Evolutionary conservation across 1,140 invertebrate genomes (phyloP).

Genomic region (Atta texana): DNA sequence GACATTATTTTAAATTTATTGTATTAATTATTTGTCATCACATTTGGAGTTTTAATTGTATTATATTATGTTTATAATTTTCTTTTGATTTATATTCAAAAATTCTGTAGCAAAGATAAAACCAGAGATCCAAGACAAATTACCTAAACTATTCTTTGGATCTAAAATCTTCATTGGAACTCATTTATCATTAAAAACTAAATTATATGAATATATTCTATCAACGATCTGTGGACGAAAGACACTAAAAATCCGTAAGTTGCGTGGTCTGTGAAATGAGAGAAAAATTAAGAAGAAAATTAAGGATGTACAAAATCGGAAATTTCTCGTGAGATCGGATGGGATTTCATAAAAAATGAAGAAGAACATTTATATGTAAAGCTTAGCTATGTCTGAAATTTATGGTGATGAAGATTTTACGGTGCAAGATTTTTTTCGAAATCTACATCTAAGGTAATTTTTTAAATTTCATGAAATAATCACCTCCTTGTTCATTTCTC

Average conservation of each 20-base stretch:
- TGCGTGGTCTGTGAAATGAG: neutral
- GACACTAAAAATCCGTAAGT: neutral
- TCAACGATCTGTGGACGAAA: neutral
- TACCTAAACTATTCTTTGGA: neutral
- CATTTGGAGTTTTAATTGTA: neutral
- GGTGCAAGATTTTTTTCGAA: neutral
- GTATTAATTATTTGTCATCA: neutral
- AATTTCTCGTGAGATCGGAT: neutral
- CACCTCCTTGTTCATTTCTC: constrained; percentile 90
- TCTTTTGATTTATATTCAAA: neutral
- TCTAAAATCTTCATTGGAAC: neutral
- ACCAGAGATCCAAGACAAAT: constrained; percentile 14
- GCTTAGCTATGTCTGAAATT: neutral
- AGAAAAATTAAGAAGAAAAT: neutral
- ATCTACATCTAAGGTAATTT: constrained; percentile 8
- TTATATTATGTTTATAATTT: neutral
- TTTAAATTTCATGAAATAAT: constrained; percentile 25
- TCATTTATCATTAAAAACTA: neutral
- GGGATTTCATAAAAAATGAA: neutral
- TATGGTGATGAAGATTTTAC: neutral
- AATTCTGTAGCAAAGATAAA: neutral
- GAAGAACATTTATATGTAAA: neutral
- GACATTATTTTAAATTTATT: neutral
- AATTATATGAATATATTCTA: neutral
- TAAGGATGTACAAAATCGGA: neutral